Conservation (phyloP, 2,113 vertebrate genomes). For the Tautogolabrus adspersus region DNA sequence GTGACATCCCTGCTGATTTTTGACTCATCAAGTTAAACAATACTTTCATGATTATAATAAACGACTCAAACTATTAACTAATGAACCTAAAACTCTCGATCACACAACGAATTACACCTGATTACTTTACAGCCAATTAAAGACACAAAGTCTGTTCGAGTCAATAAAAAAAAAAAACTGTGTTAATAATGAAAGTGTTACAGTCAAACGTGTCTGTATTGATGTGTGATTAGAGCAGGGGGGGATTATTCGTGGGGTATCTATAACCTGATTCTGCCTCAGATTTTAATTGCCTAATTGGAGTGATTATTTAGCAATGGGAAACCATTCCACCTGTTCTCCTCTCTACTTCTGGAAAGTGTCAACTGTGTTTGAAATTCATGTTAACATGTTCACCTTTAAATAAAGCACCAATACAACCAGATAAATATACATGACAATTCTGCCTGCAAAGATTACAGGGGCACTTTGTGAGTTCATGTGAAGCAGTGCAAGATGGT, state of each 20-base stretch:
- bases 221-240: slow-evolving; percentile 79
- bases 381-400: not conserved
- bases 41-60: slow-evolving; percentile 47
- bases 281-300: slow-evolving; percentile 82
- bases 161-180: slow-evolving; percentile 55
- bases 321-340: slow-evolving; percentile 80
- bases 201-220: slow-evolving; percentile 70
- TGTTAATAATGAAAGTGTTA: slow-evolving; percentile 63
- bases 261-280: slow-evolving; percentile 80
- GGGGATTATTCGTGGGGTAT: slow-evolving; percentile 76
- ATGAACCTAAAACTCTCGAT: slow-evolving; percentile 59
- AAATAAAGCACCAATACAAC: too few species aligned
- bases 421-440: too few species aligned
- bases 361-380: slow-evolving; percentile 19
- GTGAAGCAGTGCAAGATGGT: too few species aligned
- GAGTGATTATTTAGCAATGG: slow-evolving; percentile 83
- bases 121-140: slow-evolving; percentile 69
- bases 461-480: too few species aligned
- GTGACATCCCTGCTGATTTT: not conserved
- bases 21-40: slow-evolving; percentile 37
- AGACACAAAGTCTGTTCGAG: slow-evolving; percentile 51
- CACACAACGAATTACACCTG: slow-evolving; percentile 50
- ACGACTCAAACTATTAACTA: slow-evolving; percentile 63
- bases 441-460: too few species aligned
- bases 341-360: slow-evolving; percentile 38